phyloP scores from a whole-genome alignment of 2,888 invertebrate species.

The Lasioglossum figueresi region DNA sequence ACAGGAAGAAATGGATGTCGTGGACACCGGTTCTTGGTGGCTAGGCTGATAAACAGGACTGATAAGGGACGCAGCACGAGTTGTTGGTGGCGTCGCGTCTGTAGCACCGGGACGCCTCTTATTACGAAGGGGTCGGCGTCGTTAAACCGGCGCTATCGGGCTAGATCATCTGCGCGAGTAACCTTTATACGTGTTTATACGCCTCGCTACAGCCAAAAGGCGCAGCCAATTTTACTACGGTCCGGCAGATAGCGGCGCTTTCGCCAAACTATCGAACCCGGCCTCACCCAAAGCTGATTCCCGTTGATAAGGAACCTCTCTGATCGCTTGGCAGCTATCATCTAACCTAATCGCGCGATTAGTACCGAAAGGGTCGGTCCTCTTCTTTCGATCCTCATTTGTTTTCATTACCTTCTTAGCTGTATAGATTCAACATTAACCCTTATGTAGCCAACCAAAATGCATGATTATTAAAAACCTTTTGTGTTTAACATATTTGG shows the following conservation, averaged over 20 bases:
- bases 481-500: too few species aligned
- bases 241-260: constrained; percentile 46
- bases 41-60: constrained; percentile 52
- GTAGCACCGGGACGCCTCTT: constrained; percentile 68
- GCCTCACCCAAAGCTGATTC: constrained; percentile 6
- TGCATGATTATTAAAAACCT: too few species aligned
- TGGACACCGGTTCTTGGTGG: constrained; percentile 26
- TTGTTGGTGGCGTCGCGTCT: constrained; percentile 45
- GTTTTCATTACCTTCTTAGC: background rate
- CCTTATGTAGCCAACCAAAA: too few species aligned
- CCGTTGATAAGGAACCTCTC: constrained; percentile 30
- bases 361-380: background rate
- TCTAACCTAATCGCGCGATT: background rate
- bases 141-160: constrained; percentile 73
- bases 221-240: constrained; percentile 58
- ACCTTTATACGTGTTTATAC: constrained; percentile 63
- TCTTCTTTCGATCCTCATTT: background rate
- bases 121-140: constrained; percentile 70
- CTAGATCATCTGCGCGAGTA: constrained; percentile 68
- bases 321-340: too few species aligned
- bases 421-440: too few species aligned
- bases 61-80: constrained; percentile 55
- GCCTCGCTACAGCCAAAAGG: constrained; percentile 55
- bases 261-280: constrained; percentile 43
- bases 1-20: constrained; percentile 32